Evolutionary conservation across 1,140 invertebrate genomes (phyloP).

Genomic region (Cheumatopsyche charites): DNA sequence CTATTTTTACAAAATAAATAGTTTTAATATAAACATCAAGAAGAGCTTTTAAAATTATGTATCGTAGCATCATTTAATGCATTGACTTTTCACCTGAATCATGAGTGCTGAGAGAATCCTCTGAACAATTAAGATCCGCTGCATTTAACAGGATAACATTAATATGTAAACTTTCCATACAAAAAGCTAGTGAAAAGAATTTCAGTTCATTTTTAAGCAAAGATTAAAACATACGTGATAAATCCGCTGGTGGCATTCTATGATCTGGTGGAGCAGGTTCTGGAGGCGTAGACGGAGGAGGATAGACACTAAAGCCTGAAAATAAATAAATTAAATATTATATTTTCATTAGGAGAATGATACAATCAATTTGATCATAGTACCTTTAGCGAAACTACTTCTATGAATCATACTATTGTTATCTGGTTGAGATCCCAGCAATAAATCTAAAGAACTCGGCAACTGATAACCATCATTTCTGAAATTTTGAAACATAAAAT

Average conservation of each 20-base stretch:
- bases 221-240: conserved; percentile 56
- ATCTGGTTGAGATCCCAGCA: conserved; percentile 53
- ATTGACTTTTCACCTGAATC: conserved; percentile 70
- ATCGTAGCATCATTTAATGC: no score
- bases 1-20: no score
- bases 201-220: background rate
- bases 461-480: conserved; percentile 53
- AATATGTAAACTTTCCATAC: background rate
- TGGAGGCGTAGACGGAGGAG: conserved; percentile 78
- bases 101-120: conserved; percentile 76
- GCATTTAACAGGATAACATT: conserved; percentile 54
- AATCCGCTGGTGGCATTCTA: conserved; percentile 60
- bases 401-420: conserved; percentile 44
- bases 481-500: conserved; percentile 23
- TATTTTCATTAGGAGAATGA: background rate
- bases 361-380: background rate
- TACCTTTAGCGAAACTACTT: conserved; percentile 44
- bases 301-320: conserved; percentile 80
- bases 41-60: no score
- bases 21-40: no score
- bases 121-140: conserved; percentile 79
- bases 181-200: background rate
- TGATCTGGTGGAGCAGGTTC: conserved; percentile 82
- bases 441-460: conserved; percentile 58
- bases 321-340: conserved; percentile 20